Evolutionary conservation across 2,888 invertebrate species (phyloP), one percentile per base, ranked within the genome.

Genomic region (Subacronicta megacephala): DNA sequence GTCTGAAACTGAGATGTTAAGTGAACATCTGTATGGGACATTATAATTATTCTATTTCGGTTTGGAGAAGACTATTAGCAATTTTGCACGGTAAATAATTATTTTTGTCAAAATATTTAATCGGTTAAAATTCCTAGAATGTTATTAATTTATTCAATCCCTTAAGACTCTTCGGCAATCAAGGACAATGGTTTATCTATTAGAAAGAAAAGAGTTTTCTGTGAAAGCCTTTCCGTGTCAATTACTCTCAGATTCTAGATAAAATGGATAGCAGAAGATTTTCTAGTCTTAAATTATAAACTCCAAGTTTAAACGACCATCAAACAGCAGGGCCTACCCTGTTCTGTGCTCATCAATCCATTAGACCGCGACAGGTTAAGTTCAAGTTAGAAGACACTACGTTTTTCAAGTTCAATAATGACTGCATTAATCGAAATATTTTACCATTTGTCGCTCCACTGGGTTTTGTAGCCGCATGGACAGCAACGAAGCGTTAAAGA

Each of bases 1-100:
- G 57, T 62, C 68, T 36, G 3, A 47, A 51, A 68, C 44, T 68
- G 53, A 59, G 59, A 54, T 63, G 58, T 49, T 35, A 45, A 72
- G 35, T 49, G 44, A 57, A 71, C 44, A 65, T 71, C 58, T 71
- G 37, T 52, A 33, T 47, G 57, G 41, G 46, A 44, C 20, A 41
- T 51, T 26, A 50, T 36, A 16, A 5, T 63, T n/a, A n/a, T 17
- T 56, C 29, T 35, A 3, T 20, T 37, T 64, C 13, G 1, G 7
- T 42, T 12, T 2, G 1, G 6, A 20, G 17, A 16, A 3, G 12
- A 29, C 29, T 23, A 9, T 23, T 7, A 23, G 7, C 1, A 9
- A 9, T 23, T 9, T 3, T 3, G 12, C 29, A 3, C 12, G 29
- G n/a, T n/a, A n/a, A 12, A 29, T 4, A 2, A 29, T 29, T n/a